Evolutionary conservation across 2,113 vertebrate species (phyloP).

Genomic region (Ameiurus melas): DNA sequence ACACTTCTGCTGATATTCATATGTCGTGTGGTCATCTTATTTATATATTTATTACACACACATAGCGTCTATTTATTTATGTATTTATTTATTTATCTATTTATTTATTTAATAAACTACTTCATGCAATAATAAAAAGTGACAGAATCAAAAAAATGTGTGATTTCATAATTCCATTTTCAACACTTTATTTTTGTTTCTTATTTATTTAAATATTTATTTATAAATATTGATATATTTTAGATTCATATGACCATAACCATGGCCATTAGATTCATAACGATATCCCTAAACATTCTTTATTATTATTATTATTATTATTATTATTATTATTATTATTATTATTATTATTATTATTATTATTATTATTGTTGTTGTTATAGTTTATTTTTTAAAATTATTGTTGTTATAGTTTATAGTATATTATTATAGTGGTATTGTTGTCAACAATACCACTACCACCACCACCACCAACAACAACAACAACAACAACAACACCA

Average conservation of each 20-base stretch:
- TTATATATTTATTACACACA: not conserved
- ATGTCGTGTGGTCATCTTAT: not conserved
- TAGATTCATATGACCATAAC: not conserved
- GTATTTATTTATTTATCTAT: not conserved
- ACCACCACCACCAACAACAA: too few species aligned
- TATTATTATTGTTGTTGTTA: too few species aligned
- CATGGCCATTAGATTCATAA: not conserved
- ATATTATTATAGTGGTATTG: too few species aligned
- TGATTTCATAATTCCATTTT: not conserved
- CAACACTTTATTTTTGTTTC: not conserved
- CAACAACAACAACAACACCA: too few species aligned
- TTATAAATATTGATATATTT: not conserved
- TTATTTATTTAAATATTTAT: not conserved
- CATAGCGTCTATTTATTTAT: not conserved
- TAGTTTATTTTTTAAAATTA: too few species aligned
- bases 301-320: slow-evolving; percentile 14
- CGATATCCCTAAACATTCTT: not conserved
- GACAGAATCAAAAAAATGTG: not conserved
- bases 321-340: slow-evolving; percentile 7
- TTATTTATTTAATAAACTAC: not conserved
- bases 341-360: not conserved
- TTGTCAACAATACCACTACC: too few species aligned
- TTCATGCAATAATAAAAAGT: not conserved
- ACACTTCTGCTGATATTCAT: not conserved
- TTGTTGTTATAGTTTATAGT: too few species aligned